A percentile compares a stretch with the other conserved stretches of the same genome.
Conservation (phyloP, 1,140 invertebrate species). For the Lepidostoma basale region DNA sequence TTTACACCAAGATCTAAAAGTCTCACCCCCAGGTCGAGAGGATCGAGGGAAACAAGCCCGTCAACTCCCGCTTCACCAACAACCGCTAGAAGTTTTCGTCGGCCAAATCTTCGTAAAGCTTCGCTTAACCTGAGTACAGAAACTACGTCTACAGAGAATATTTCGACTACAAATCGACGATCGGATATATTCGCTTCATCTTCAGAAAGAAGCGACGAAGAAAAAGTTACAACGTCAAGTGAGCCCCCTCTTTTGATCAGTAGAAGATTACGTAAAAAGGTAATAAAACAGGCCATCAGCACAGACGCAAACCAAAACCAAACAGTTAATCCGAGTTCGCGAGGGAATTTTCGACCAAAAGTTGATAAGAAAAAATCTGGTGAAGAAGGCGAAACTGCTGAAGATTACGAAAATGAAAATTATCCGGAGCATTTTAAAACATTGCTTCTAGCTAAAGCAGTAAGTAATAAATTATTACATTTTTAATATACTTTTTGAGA, state of each 20-base stretch:
- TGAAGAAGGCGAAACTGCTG: neutral
- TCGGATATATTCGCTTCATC: neutral
- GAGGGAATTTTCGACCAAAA: slow-evolving; percentile 32
- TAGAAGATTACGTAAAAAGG: slow-evolving; percentile 35
- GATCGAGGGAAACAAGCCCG: slow-evolving; percentile 15
- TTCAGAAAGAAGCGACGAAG: neutral
- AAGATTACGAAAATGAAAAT: slow-evolving; percentile 42
- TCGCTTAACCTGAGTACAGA: neutral
- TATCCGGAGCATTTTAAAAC: slow-evolving; percentile 44
- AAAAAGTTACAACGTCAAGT: neutral
- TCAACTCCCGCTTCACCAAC: neutral
- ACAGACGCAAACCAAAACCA: slow-evolving; percentile 11
- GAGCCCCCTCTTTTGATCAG: neutral
- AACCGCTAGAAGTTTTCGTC: neutral
- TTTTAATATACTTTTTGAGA: neutral
- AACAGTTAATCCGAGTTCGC: neutral
- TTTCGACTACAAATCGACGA: neutral
- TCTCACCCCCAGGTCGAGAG: no score
- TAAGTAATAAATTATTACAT: slow-evolving; percentile 19
- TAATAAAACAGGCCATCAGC: slow-evolving; percentile 2
- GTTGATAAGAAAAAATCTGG: slow-evolving; percentile 3
- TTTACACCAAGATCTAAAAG: slow-evolving; percentile 6
- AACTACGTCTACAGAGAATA: neutral
- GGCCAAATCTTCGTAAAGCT: slow-evolving; percentile 7
- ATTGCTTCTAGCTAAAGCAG: slow-evolving; percentile 34